A percentile compares a stretch with the other conserved stretches of the same genome.
Evolutionary conservation across 1,140 invertebrate species (phyloP).

Genomic region (Drosophila leontia): DNA sequence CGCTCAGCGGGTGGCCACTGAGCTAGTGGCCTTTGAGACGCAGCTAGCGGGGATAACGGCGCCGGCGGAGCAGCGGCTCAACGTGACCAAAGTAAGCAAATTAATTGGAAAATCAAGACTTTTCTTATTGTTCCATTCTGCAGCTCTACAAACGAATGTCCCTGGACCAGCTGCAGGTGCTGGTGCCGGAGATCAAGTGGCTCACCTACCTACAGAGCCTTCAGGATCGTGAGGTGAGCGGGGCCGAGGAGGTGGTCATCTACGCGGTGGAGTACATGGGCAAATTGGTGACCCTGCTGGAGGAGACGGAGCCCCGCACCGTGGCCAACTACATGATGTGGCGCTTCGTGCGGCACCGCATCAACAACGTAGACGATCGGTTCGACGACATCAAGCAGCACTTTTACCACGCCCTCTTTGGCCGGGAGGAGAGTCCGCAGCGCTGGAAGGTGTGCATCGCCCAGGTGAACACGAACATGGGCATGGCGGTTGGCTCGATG

Average conservation of each 20-base stretch:
- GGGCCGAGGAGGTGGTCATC: conserved; percentile 79
- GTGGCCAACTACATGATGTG: conserved; percentile 92
- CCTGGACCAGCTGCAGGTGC: conserved; percentile 88
- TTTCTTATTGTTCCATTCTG: background rate
- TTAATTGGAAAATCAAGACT: too few relatives aligned
- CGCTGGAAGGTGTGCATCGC: conserved; percentile 95
- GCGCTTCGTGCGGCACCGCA: conserved; percentile 93
- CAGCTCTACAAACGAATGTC: conserved; percentile 91
- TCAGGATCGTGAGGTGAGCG: conserved; percentile 90
- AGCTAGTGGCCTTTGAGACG: conserved; percentile 94
- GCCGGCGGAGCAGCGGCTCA: conserved; percentile 91
- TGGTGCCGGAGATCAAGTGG: conserved; percentile 93
- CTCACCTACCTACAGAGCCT: conserved; percentile 89
- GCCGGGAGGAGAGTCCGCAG: conserved; percentile 93
- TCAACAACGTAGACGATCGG: conserved; percentile 93
- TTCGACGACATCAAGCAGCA: conserved; percentile 90
- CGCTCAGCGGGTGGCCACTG: conserved; percentile 88
- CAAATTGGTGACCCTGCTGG: conserved; percentile 85
- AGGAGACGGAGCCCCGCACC: conserved; percentile 84
- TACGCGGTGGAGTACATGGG: conserved; percentile 86
- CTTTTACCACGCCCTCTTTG: conserved; percentile 90
- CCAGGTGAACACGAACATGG: conserved; percentile 93
- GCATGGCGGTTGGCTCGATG: conserved; percentile 97
- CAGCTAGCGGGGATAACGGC: conserved; percentile 87
- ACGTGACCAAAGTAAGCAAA: conserved; percentile 86